A percentile compares a stretch with the other conserved stretches of the same genome.
phyloP scores from a whole-genome alignment of 2,797 vertebrate species.

The Adelosebastes latens region DNA sequence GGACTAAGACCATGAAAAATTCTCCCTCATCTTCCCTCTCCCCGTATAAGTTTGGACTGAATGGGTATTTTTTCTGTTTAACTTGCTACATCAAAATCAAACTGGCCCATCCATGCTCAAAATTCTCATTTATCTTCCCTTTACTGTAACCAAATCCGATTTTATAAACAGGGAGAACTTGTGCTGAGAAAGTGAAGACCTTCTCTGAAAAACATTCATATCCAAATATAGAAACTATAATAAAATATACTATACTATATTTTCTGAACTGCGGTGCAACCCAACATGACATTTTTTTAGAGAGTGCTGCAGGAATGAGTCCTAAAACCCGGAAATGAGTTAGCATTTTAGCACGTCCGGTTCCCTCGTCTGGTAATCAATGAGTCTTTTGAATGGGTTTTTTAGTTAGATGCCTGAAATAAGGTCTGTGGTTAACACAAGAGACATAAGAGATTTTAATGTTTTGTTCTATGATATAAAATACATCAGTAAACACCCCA shows the following conservation, averaged over 20 bases:
- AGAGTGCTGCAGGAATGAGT: no score
- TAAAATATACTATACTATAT: no score
- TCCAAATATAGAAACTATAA: not conserved
- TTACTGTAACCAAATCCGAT: not conserved
- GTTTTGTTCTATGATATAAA: not conserved
- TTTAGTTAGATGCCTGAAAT: not conserved
- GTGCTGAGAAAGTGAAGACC: not conserved
- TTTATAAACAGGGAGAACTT: not conserved
- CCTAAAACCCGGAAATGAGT: no score
- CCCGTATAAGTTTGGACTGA: not conserved
- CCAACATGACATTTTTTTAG: no score
- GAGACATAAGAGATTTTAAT: not conserved
- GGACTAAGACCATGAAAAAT: not conserved
- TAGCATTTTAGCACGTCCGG: not conserved
- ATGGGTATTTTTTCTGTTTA: not conserved
- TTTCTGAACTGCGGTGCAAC: not conserved
- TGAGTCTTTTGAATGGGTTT: not conserved
- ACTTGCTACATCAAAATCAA: not conserved
- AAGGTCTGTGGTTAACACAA: not conserved
- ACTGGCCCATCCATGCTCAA: not conserved
- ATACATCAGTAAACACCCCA: not conserved
- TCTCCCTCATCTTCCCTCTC: not conserved
- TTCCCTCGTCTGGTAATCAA: no score
- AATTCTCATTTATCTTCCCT: conserved; percentile 4
- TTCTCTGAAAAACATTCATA: not conserved